These are phyloP conservation scores for Ploceus nigricollis DNA, from an alignment of 2,113 vertebrate genomes.

Conservation along the genomic window DNA sequence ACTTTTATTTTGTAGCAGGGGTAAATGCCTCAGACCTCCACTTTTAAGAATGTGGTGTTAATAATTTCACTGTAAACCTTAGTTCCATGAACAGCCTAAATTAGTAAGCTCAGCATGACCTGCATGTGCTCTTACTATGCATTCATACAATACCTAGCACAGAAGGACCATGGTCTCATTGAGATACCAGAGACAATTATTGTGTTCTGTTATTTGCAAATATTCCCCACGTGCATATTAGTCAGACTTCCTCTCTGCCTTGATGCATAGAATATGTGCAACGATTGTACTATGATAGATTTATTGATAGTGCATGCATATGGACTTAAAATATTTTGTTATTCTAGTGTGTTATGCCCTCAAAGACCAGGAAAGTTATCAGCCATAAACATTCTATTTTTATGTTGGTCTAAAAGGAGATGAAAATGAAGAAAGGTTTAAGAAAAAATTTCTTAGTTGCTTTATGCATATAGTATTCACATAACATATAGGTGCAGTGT, in stretches of 20 bases:
- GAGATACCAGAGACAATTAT: background rate
- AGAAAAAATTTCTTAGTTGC: background rate
- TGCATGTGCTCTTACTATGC: background rate
- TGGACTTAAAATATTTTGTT: background rate
- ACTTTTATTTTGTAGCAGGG: background rate
- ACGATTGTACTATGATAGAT: background rate
- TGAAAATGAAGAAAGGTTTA: background rate
- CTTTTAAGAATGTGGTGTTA: background rate
- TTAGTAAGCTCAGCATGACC: background rate
- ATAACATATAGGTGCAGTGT: background rate
- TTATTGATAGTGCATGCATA: background rate
- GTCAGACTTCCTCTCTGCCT: background rate
- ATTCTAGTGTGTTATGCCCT: background rate
- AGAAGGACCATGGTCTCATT: background rate
- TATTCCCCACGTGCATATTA: background rate
- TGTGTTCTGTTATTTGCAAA: background rate
- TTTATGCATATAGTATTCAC: background rate
- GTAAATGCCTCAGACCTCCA: background rate
- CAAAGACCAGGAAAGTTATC: background rate
- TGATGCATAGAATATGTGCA: background rate
- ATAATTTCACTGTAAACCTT: background rate
- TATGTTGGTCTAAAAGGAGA: background rate
- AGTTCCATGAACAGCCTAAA: background rate
- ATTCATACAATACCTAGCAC: background rate
- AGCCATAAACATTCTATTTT: background rate